Base-by-base conservation (phyloP, 2,797 vertebrate genomes). In the Rhabdomys pumilio region DNA sequence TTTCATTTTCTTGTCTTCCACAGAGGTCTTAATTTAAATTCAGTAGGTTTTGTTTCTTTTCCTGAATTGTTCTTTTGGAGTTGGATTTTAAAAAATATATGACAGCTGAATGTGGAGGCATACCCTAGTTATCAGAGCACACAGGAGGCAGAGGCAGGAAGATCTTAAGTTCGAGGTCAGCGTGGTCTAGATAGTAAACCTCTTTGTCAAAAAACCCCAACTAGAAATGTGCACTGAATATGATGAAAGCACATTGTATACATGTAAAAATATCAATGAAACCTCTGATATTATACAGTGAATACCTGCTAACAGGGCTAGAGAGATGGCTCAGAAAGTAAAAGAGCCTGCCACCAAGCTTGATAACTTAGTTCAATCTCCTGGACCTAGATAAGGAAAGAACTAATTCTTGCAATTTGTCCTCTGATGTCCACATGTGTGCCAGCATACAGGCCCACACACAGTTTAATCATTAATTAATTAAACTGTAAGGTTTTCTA, bases 1-100 rank as follows among this genome's bases (percentile, higher is more conserved):
- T 76, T 92, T 85, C 26, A 61, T 50, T 80, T 69, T 41, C 31
- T 91, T 82, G 41, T 61, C 65, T 87, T 91, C 86, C 29, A 77
- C 13, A 69, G 57, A 57, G n/a, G n/a, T 89, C 77, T 81, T 59
- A 59, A 15, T 90, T 90, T 80, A 50, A 73, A 59, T 91, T 65
- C 59, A 87, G 22, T 72, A 31, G 20, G 12, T 19, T 61, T 93
- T 77, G 76, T 85, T 85, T 31, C 50, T 55, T 77, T 91, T 77
- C 29, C 31, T 47, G 50, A 26, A 53, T 20, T 85, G 10, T 67
- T 31, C 44, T 85, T 85, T 85, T 85, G 83, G 29, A 72, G 26
- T 67, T 59, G 10, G 77, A 79, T 79, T 79, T 67, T 53, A 87
- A 83, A 50, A 17, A 24, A 77, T 29, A 17, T 4, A 57, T 57